phyloP scores from a whole-genome alignment of 2,888 invertebrate species.

The Pyralis farinalis region DNA sequence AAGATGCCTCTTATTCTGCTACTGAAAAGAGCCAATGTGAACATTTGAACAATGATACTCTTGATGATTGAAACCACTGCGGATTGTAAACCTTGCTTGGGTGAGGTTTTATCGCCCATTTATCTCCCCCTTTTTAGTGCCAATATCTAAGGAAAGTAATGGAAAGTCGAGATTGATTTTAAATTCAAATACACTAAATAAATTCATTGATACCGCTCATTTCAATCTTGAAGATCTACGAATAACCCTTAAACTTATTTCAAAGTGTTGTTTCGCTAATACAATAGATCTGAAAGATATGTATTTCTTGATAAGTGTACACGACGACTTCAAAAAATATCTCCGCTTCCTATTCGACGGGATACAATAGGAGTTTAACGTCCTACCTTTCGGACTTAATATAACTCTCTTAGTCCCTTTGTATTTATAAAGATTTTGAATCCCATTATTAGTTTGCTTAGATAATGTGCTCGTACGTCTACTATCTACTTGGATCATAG shows the following conservation, averaged over 20 bases:
- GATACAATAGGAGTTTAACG: conserved; percentile 13
- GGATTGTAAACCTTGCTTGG: not conserved
- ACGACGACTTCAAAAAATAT: conserved; percentile 9
- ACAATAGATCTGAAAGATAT: conserved; percentile 13
- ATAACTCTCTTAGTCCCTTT: no score
- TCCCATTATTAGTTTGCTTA: conserved; percentile 11
- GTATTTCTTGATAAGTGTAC: conserved; percentile 12
- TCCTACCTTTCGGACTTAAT: conserved; percentile 13
- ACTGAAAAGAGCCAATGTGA: not conserved
- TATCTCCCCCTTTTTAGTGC: conserved; percentile 8
- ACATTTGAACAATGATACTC: not conserved
- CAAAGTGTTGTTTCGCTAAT: conserved; percentile 4
- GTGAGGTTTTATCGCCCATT: conserved; percentile 7
- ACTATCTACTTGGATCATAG: conserved; percentile 12
- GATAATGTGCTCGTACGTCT: conserved; percentile 8
- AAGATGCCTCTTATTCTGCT: not conserved
- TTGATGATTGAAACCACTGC: conserved; percentile 6
- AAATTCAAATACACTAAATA: conserved; percentile 11
- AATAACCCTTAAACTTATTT: conserved; percentile 11
- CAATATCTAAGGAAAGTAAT: conserved; percentile 9
- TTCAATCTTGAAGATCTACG: conserved; percentile 17
- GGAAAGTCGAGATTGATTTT: conserved; percentile 4
- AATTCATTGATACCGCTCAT: conserved; percentile 14
- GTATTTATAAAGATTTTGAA: conserved; percentile 16
- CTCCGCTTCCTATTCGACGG: conserved; percentile 8